These are phyloP conservation scores for Verasper variegatus DNA, from an alignment of 2,113 vertebrate genomes.

Conservation along the genomic window DNA sequence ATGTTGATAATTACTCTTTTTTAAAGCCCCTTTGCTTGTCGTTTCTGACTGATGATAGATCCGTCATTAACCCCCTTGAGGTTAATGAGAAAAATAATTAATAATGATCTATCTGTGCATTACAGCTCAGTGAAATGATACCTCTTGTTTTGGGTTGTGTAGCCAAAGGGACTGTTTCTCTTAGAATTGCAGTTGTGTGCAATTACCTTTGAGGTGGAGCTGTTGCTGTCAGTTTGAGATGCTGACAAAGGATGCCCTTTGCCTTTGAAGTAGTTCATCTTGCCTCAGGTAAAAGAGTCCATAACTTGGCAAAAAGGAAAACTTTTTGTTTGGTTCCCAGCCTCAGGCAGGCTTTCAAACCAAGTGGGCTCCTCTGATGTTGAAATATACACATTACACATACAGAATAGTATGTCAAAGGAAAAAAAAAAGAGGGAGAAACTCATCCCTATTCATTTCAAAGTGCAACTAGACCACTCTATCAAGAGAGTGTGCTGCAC, in stretches of 20 bases:
- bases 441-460: conserved; percentile 51
- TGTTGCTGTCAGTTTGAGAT: conserved; percentile 60
- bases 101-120: background rate
- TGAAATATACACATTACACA: conserved; percentile 62
- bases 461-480: conserved; percentile 43
- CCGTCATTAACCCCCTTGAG: conserved; percentile 7
- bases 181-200: conserved; percentile 49
- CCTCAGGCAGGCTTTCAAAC: conserved; percentile 65
- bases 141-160: conserved; percentile 25
- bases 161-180: conserved; percentile 47
- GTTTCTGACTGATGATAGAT: background rate
- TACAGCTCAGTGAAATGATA: conserved; percentile 3
- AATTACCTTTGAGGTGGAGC: conserved; percentile 62
- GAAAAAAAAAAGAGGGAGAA: background rate
- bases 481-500: conserved; percentile 48
- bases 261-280: conserved; percentile 74
- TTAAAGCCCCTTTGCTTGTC: background rate
- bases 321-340: conserved; percentile 72
- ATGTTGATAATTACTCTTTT: background rate
- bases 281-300: conserved; percentile 74
- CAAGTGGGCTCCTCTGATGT: conserved; percentile 61
- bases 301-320: conserved; percentile 72
- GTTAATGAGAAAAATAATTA: conserved; percentile 20
- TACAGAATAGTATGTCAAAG: conserved; percentile 53
- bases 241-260: conserved; percentile 73